Evolutionary conservation across 2,797 vertebrate species (phyloP).

Genomic region (Siniperca undulata): DNA sequence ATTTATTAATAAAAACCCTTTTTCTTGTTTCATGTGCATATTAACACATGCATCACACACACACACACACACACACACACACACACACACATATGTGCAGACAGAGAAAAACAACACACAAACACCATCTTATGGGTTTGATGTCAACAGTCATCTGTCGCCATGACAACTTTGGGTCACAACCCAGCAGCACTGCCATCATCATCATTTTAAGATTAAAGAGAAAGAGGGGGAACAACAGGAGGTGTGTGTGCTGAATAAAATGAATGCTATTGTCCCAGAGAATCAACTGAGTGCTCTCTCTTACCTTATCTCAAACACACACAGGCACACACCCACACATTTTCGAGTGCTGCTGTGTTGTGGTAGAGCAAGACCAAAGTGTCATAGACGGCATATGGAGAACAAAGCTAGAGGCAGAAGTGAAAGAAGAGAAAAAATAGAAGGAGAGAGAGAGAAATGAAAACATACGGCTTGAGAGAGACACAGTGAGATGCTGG

Average conservation of each 20-base stretch:
- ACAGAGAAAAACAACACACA: conserved; percentile 7
- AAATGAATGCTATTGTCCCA: conserved; percentile 45
- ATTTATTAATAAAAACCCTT: neutral
- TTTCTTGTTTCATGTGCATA: neutral
- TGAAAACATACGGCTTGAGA: conserved; percentile 21
- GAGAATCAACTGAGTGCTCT: conserved; percentile 35
- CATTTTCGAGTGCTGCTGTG: conserved; percentile 29
- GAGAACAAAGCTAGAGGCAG: conserved; percentile 50
- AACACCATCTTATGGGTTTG: conserved; percentile 31
- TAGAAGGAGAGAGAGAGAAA: conserved; percentile 13
- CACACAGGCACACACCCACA: neutral
- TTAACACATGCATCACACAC: neutral
- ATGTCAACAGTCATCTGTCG: conserved; percentile 52
- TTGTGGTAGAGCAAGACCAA: conserved; percentile 64
- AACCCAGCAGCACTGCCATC: conserved; percentile 34
- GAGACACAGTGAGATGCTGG: conserved; percentile 25
- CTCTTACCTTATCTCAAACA: conserved; percentile 58
- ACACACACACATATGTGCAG: neutral
- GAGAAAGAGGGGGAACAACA: conserved; percentile 9
- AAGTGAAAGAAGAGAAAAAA: conserved; percentile 27
- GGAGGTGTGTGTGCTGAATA: conserved; percentile 28
- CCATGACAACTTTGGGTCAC: conserved; percentile 58
- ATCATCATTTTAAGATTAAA: conserved; percentile 66
- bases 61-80: neutral
- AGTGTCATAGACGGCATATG: conserved; percentile 34